phyloP scores from a whole-genome alignment of 92 coral and sea anemone genomes.

The Nematostella vectensis region DNA sequence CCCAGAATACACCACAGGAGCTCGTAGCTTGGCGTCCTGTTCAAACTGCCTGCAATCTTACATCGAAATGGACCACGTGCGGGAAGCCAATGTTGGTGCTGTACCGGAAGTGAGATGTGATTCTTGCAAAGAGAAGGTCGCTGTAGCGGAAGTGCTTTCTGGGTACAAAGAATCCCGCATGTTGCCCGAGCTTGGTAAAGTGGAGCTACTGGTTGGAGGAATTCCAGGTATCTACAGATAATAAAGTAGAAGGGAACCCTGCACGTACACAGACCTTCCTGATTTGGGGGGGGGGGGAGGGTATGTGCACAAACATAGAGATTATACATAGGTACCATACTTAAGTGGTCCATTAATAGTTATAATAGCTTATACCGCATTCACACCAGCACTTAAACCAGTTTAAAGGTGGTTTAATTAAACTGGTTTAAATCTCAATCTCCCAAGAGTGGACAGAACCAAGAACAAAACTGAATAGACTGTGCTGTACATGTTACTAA shows the following conservation, averaged over 20 bases:
- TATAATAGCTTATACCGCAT: too few relatives aligned
- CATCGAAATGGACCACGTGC: constrained; percentile 24
- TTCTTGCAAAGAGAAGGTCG: constrained; percentile 27
- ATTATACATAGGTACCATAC: too few relatives aligned
- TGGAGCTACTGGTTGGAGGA: neutral
- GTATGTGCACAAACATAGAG: too few relatives aligned
- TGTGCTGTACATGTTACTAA: too few relatives aligned
- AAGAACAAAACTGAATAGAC: too few relatives aligned
- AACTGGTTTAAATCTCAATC: too few relatives aligned
- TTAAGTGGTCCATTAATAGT: too few relatives aligned
- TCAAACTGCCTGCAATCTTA: constrained; percentile 30
- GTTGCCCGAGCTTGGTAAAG: constrained; percentile 16
- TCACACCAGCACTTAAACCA: too few relatives aligned
- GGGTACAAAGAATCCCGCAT: constrained; percentile 38
- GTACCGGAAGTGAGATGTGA: constrained; percentile 13
- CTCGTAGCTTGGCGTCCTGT: constrained; percentile 23
- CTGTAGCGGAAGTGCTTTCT: constrained; percentile 18
- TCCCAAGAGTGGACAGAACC: too few relatives aligned
- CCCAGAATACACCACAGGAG: neutral
- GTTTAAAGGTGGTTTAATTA: too few relatives aligned
- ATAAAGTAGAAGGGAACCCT: neutral
- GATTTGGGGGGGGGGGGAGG: too few relatives aligned
- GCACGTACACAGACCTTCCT: too few relatives aligned
- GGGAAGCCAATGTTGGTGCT: constrained; percentile 12
- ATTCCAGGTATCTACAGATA: constrained; percentile 43